Conservation (phyloP, 1,140 invertebrate species). For the Brachionus koreanus region DNA sequence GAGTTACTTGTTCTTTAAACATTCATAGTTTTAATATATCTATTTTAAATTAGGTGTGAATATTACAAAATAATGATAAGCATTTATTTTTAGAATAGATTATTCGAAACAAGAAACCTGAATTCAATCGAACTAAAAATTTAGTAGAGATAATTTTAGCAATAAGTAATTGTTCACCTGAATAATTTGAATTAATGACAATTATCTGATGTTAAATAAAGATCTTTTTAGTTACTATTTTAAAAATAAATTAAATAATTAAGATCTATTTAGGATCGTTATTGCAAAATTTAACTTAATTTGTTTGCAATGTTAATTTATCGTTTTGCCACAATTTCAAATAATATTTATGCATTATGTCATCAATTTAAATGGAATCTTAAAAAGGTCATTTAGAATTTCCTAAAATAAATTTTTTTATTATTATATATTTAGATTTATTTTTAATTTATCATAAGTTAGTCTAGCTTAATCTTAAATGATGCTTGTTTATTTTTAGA, state of each 20-base stretch:
- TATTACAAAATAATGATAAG: background rate
- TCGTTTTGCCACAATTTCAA: background rate
- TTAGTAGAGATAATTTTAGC: background rate
- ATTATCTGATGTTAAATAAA: background rate
- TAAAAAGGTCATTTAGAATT: background rate
- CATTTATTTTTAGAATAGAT: background rate
- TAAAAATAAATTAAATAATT: background rate
- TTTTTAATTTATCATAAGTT: background rate
- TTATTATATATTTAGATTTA: background rate
- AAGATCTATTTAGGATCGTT: background rate
- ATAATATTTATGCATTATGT: background rate
- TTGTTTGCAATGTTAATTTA: background rate
- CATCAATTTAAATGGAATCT: background rate
- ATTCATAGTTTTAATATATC: background rate
- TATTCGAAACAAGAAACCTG: background rate
- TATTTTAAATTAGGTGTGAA: constrained; percentile 4
- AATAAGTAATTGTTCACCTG: background rate
- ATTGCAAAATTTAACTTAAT: background rate
- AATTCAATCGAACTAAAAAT: background rate
- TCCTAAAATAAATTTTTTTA: background rate
- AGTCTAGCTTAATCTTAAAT: background rate
- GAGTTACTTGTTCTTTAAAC: background rate
- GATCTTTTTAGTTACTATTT: background rate
- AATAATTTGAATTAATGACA: background rate
- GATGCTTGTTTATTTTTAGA: background rate